Conservation (phyloP, 2,113 vertebrate species). For the Antechinus stuartii region DNA sequence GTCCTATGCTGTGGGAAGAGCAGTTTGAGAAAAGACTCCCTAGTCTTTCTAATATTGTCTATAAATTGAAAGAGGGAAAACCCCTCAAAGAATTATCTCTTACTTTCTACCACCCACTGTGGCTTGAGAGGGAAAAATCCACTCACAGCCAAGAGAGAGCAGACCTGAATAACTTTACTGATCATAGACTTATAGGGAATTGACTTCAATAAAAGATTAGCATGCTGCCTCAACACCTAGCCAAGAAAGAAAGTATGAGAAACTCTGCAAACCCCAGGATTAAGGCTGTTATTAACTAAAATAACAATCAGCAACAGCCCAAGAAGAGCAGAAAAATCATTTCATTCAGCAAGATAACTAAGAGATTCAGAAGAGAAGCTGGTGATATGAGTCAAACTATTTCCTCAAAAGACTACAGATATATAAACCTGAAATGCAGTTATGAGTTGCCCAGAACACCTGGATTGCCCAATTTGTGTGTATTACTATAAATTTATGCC, state of each 20-base stretch:
- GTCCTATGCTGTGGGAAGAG: background rate
- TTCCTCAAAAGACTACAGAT: background rate
- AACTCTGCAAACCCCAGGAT: background rate
- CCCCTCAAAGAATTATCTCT: background rate
- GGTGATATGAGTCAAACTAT: background rate
- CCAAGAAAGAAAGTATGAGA: background rate
- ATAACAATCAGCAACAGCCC: background rate
- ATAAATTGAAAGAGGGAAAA: background rate
- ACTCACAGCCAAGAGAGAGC: background rate
- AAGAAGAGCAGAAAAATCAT: background rate
- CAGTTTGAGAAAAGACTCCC: background rate
- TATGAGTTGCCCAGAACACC: background rate
- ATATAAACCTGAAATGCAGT: background rate
- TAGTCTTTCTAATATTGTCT: background rate
- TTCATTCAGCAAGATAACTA: background rate
- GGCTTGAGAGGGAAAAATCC: background rate
- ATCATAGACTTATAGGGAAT: background rate
- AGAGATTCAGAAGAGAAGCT: background rate
- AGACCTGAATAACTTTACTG: background rate
- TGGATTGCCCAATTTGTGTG: background rate
- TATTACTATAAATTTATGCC: background rate
- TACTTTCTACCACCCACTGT: background rate
- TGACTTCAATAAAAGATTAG: background rate
- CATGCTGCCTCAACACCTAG: background rate
- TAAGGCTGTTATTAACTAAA: background rate